These are phyloP conservation scores for Gila orcuttii DNA, from an alignment of 2,113 vertebrate species.

Conservation along the genomic window DNA sequence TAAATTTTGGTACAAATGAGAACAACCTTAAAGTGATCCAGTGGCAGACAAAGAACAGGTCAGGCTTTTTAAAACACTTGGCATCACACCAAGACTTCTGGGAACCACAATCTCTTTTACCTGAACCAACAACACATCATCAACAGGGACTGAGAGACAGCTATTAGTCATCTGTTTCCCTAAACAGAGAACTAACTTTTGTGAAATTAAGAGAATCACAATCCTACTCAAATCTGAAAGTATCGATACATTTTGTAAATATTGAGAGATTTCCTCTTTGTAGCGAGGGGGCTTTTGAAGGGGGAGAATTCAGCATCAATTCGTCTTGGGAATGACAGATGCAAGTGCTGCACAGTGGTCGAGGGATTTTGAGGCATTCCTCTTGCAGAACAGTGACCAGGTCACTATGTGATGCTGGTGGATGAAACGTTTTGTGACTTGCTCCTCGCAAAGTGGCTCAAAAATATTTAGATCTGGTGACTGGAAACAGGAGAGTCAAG, in stretches of 20 bases:
- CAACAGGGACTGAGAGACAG: conserved; percentile 43
- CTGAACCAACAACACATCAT: conserved; percentile 21
- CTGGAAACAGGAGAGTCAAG: too few species aligned
- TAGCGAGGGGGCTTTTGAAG: neutral
- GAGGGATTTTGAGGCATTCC: too few species aligned
- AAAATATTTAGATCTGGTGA: too few species aligned
- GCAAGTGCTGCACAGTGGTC: too few species aligned
- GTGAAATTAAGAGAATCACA: neutral
- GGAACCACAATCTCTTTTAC: conserved; percentile 46
- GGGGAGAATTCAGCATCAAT: too few species aligned
- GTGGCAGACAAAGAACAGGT: neutral
- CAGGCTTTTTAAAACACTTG: neutral
- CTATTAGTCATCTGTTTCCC: conserved; percentile 42
- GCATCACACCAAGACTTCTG: conserved; percentile 48
- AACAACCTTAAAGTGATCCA: neutral
- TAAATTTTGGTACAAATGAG: neutral
- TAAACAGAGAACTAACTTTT: conserved; percentile 5
- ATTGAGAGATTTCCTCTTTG: neutral
- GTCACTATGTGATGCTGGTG: too few species aligned
- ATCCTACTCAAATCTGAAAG: neutral
- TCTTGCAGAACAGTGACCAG: too few species aligned
- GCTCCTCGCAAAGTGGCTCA: too few species aligned
- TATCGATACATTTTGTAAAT: neutral
- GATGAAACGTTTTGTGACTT: too few species aligned
- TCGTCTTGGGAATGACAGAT: too few species aligned